Evolutionary conservation across 1,140 invertebrate species (phyloP), one percentile per base, ranked within the genome.

Genomic region (Caenorhabditis inopinata): DNA sequence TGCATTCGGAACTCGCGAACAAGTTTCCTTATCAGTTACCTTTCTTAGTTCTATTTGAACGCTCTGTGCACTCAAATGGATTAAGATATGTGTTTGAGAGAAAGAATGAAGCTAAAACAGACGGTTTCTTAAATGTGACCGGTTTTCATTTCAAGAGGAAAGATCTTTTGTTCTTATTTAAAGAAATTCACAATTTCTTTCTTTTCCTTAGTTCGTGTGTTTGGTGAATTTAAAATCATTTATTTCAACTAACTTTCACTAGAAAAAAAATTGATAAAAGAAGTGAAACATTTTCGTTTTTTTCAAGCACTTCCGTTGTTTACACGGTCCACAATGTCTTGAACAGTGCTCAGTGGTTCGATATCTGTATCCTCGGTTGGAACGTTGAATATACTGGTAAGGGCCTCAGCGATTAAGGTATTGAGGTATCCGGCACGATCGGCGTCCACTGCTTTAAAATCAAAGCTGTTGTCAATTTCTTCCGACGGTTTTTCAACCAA

Each of bases 11-110:
- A 58, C 51, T 58, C n/a, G 18, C 1, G 58, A 68, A 68, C 58
- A 68, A 68, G 16, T 23, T 68, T 18, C 23, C n/a, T 18, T 68
- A 68, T 68, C 58, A 68, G 58, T 68, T 16, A 68, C 58, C 58
- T 68, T 38, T 38, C 21, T 21, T 1, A 29, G 21, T 9, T 58
- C 32, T 16, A 29, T 16, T 32, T 58, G 25, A 16, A 58, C 21
- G 12, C 6, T 42, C 14, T 7, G 14, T 42, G 38, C 14, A 42
- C 38, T 42, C 14, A 7, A 42, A 7, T 42, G 38, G 5, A 5
- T 14, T 42, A 42, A 7, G 38, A 7, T 42, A 42, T n/a, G n/a
- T n/a, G n/a, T n/a, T n/a, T n/a, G n/a, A n/a, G n/a, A 42, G 14
- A 42, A 42, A 42, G 5, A 14, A 42, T 42, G 38, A 14, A 42